These are phyloP conservation scores for Carabus problematicus DNA, from an alignment of 2,888 invertebrate species.

Conservation along the genomic window DNA sequence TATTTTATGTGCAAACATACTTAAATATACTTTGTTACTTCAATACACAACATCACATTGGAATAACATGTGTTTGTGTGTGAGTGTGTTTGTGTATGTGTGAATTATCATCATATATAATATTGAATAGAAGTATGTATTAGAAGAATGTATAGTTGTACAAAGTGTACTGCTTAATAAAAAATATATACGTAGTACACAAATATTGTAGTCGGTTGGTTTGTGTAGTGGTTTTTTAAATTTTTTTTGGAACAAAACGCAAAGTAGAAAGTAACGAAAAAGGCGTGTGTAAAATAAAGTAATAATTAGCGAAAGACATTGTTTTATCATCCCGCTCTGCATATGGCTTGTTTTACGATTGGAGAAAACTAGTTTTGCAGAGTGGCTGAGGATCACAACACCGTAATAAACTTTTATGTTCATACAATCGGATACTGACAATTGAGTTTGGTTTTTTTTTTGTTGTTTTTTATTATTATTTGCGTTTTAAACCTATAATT, in stretches of 20 bases:
- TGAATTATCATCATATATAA: slow-evolving; percentile 17
- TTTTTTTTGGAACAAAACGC: slow-evolving; percentile 23
- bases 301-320: no score
- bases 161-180: slow-evolving; percentile 34
- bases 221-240: neutral
- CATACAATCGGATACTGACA: slow-evolving; percentile 28
- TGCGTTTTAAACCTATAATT: slow-evolving; percentile 40
- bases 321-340: slow-evolving; percentile 17
- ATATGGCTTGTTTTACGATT: slow-evolving; percentile 27
- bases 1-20: slow-evolving; percentile 41
- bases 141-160: slow-evolving; percentile 32
- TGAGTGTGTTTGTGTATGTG: slow-evolving; percentile 32
- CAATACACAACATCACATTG: no score
- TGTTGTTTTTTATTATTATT: slow-evolving; percentile 18
- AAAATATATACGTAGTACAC: slow-evolving; percentile 12
- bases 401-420: slow-evolving; percentile 41
- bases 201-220: neutral
- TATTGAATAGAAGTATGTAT: neutral
- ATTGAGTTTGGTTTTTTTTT: slow-evolving; percentile 6
- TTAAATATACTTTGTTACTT: slow-evolving; percentile 28
- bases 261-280: neutral
- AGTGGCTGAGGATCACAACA: slow-evolving; percentile 48
- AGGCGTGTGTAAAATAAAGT: no score
- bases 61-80: no score
- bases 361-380: slow-evolving; percentile 35